Evolutionary conservation across 23 tunicate genomes (phyloP).

Genomic region (Diplosoma virens): DNA sequence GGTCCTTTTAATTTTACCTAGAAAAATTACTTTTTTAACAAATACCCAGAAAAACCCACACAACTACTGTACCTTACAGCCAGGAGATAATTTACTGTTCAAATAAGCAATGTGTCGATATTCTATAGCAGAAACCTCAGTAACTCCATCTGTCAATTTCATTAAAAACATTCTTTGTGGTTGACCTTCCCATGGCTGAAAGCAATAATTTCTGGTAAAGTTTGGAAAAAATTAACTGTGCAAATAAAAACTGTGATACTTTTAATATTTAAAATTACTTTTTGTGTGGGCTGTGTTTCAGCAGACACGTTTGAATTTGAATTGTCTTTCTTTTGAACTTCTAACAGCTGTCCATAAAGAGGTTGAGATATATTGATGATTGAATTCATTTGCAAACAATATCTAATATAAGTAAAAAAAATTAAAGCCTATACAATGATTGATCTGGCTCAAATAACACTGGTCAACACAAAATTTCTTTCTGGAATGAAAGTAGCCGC

Average conservation of each 20-base stretch:
- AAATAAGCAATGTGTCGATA: constrained; percentile 36
- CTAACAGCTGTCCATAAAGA: constrained; percentile 42
- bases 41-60: too few species aligned
- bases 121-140: constrained; percentile 58
- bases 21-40: not conserved
- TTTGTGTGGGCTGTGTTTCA: constrained; percentile 75
- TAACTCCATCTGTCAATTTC: constrained; percentile 72
- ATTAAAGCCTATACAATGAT: too few species aligned
- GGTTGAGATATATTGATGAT: constrained; percentile 60
- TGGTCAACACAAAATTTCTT: too few species aligned
- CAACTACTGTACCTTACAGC: constrained; percentile 46
- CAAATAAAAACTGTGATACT: too few species aligned
- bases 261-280: not conserved
- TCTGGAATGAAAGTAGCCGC: too few species aligned
- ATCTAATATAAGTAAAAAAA: constrained; percentile 1
- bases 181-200: constrained; percentile 71
- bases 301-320: constrained; percentile 55
- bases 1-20: constrained; percentile 68
- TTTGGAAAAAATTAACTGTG: too few species aligned
- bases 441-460: too few species aligned
- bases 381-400: constrained; percentile 67
- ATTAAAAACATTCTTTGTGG: constrained; percentile 70
- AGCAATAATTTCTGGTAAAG: too few species aligned
- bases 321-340: constrained; percentile 45
- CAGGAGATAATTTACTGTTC: constrained; percentile 43